These are phyloP conservation scores for Halichoerus grypus DNA, from an alignment of 2,113 vertebrate genomes.

Conservation along the genomic window DNA sequence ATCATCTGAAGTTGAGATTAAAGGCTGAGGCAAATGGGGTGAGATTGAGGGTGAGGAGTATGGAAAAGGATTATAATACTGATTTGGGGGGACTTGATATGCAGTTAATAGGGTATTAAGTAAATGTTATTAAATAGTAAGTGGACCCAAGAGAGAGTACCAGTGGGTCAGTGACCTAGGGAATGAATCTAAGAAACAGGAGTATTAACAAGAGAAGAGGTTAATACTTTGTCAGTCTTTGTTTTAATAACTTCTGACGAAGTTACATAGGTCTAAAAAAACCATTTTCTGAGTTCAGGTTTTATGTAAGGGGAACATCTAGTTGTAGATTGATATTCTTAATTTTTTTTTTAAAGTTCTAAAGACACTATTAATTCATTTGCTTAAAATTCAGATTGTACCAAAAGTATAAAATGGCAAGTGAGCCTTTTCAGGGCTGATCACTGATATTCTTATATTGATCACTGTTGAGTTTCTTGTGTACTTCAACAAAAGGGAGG, in stretches of 20 bases:
- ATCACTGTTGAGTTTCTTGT: not conserved
- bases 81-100: not conserved
- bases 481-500: not conserved
- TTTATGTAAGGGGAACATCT: not conserved
- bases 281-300: slow-evolving; percentile 2
- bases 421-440: not conserved
- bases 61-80: not conserved
- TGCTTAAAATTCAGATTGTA: slow-evolving; percentile 27
- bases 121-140: slow-evolving; percentile 4
- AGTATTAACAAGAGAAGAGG: slow-evolving; percentile 7
- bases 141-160: not conserved
- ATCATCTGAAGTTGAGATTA: slow-evolving; percentile 40
- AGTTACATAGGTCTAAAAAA: not conserved
- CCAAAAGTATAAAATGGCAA: slow-evolving; percentile 22
- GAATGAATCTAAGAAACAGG: slow-evolving; percentile 16
- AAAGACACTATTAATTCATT: not conserved
- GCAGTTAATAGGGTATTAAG: slow-evolving; percentile 22
- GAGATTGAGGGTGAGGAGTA: not conserved
- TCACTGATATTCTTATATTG: not conserved
- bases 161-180: not conserved
- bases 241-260: slow-evolving; percentile 37
- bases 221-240: not conserved
- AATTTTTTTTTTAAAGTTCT: slow-evolving; percentile 14
- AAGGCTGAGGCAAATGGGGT: not conserved
- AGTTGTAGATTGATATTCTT: not conserved